A percentile compares a stretch with the other conserved stretches of the same genome.
These are phyloP conservation scores for Climacteris rufus DNA, from an alignment of 2,113 vertebrate genomes.

Conservation along the genomic window DNA sequence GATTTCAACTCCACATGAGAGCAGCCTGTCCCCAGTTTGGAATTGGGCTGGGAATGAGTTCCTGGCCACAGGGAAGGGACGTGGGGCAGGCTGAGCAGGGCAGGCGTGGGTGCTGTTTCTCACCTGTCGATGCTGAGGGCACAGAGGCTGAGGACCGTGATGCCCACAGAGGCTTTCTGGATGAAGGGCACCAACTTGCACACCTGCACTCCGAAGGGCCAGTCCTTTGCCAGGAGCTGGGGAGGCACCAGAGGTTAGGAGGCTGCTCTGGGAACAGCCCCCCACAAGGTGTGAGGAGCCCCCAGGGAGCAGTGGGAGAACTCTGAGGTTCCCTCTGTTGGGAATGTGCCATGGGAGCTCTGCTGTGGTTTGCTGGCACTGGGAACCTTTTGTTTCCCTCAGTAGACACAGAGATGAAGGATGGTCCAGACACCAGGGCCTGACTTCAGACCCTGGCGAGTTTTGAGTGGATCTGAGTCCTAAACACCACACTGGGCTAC, in stretches of 20 bases:
- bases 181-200: conserved; percentile 89
- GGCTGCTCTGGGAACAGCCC: background rate
- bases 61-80: accelerated
- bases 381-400: background rate
- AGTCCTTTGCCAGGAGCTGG: conserved; percentile 85
- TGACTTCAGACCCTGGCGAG: background rate
- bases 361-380: background rate
- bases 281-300: background rate
- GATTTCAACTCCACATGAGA: background rate
- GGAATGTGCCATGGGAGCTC: accelerated
- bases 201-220: conserved; percentile 85
- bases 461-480: background rate
- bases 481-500: background rate
- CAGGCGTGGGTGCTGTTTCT: background rate
- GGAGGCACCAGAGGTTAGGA: background rate
- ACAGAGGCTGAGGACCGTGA: conserved; percentile 89
- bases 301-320: background rate
- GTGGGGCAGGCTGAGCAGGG: background rate
- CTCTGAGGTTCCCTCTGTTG: background rate
- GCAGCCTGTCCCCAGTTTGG: background rate
- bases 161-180: conserved; percentile 88
- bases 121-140: conserved; percentile 91
- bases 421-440: background rate
- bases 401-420: background rate
- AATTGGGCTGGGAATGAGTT: background rate